phyloP scores from a whole-genome alignment of 92 coral and sea anemone genomes.

The Phymanthus crucifer region DNA sequence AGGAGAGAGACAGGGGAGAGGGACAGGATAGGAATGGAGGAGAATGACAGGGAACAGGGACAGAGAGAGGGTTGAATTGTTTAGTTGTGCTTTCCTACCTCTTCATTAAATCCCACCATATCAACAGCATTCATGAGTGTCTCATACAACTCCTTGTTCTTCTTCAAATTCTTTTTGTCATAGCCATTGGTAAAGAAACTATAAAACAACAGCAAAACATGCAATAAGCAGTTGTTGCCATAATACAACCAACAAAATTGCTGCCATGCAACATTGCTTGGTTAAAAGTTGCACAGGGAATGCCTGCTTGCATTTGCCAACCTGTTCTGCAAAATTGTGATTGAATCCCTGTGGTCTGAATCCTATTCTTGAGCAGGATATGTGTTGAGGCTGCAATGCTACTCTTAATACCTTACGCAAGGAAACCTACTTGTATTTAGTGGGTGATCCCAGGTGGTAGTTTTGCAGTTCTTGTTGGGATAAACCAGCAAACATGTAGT shows the following conservation, averaged over 20 bases:
- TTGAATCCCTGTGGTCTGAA: too few relatives aligned
- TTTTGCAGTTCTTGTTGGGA: slow-evolving; percentile 68
- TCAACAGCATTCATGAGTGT: slow-evolving; percentile 78
- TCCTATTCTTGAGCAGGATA: too few relatives aligned
- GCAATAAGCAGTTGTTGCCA: background rate
- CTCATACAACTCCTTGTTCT: slow-evolving; percentile 55
- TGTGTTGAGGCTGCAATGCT: too few relatives aligned
- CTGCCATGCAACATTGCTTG: too few relatives aligned
- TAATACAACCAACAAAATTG: background rate
- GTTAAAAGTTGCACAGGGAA: too few relatives aligned
- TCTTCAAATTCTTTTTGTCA: slow-evolving; percentile 39
- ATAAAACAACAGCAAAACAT: background rate
- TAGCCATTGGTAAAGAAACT: slow-evolving; percentile 63
- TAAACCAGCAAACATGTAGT: slow-evolving; percentile 80
- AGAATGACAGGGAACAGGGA: too few relatives aligned
- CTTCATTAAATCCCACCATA: slow-evolving; percentile 79
- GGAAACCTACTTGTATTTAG: slow-evolving; percentile 63
- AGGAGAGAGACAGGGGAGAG: too few relatives aligned
- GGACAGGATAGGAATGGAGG: too few relatives aligned
- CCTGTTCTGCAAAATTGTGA: too few relatives aligned
- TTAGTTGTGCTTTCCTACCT: slow-evolving; percentile 38
- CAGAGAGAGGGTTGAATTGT: too few relatives aligned
- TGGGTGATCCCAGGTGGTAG: slow-evolving; percentile 67
- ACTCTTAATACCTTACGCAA: background rate
- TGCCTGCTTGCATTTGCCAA: too few relatives aligned